A percentile compares a stretch with the other conserved stretches of the same genome.
Evolutionary conservation across 2,113 vertebrate genomes (phyloP).

Genomic region (Apaloderma vittatum): DNA sequence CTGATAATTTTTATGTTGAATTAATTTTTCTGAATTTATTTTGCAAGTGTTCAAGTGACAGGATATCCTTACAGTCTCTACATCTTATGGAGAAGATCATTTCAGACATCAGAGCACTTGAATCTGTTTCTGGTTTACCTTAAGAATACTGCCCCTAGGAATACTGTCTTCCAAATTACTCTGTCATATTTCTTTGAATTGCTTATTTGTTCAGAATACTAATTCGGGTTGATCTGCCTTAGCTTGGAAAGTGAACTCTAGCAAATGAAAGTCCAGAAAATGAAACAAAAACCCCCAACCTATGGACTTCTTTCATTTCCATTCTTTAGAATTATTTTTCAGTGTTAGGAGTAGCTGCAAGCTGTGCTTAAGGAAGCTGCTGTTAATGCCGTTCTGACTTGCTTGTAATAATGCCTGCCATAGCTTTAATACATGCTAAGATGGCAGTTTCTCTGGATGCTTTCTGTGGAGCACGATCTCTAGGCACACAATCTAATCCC

Average conservation of each 20-base stretch:
- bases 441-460: neutral
- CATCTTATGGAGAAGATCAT: neutral
- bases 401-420: neutral
- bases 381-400: neutral
- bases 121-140: neutral
- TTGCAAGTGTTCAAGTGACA: neutral
- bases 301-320: neutral
- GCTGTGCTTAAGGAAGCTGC: neutral
- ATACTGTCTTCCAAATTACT: neutral
- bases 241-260: neutral
- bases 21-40: neutral
- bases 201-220: neutral
- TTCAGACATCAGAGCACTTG: neutral
- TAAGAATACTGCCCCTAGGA: neutral
- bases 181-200: neutral
- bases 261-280: neutral
- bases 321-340: neutral
- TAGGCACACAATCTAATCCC: neutral
- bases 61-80: neutral
- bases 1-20: neutral
- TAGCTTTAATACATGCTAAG: neutral
- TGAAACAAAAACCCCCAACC: neutral
- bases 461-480: neutral
- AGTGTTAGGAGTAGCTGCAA: accelerated
- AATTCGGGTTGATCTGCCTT: neutral